Evolutionary conservation across 2,113 vertebrate genomes (phyloP).

Genomic region (Lonchura striata): DNA sequence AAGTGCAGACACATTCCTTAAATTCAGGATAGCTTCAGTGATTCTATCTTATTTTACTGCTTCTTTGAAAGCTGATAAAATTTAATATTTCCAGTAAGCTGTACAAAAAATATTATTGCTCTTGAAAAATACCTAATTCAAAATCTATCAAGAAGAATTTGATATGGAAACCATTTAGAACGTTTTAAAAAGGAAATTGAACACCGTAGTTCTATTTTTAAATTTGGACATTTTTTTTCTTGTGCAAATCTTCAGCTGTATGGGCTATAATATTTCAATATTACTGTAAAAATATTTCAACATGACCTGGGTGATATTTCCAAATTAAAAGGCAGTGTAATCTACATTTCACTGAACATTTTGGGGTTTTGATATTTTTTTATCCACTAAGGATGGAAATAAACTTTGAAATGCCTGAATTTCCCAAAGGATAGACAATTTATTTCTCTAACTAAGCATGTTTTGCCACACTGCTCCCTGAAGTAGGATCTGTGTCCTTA

Average conservation of each 20-base stretch:
- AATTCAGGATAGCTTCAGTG: not conserved
- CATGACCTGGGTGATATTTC: not conserved
- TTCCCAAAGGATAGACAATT: not conserved
- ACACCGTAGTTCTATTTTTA: not conserved
- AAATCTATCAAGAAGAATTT: not conserved
- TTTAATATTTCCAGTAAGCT: not conserved
- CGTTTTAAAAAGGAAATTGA: not conserved
- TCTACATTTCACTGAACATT: not conserved
- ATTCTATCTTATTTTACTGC: not conserved
- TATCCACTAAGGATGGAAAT: not conserved
- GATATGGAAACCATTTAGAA: not conserved
- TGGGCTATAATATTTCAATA: not conserved
- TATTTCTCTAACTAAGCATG: not conserved
- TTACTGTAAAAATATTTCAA: not conserved
- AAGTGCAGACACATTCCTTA: not conserved
- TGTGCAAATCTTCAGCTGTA: not conserved
- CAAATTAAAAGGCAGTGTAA: not conserved
- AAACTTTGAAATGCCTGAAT: not conserved
- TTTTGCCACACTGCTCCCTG: not conserved
- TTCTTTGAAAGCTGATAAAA: not conserved
- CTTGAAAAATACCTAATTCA: not conserved
- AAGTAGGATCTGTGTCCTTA: not conserved
- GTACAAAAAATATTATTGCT: not conserved
- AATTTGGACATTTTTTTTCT: not conserved
- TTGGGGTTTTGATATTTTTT: not conserved